Conservation (phyloP, 2,113 vertebrate genomes). For the Siniperca chuatsi region DNA sequence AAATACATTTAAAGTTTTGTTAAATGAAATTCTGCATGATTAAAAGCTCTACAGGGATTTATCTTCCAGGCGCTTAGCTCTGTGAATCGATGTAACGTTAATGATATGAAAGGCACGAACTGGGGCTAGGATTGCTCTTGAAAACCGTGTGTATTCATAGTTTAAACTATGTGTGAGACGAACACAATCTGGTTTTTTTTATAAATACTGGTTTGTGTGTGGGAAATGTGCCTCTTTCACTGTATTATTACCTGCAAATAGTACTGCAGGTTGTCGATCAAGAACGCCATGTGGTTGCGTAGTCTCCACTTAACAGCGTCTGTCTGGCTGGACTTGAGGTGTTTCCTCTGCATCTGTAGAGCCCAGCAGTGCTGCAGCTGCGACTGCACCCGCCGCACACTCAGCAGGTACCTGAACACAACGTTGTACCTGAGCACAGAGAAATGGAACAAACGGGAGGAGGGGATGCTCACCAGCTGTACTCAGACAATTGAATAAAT, state of each 20-base stretch:
- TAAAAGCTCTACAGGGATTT: no score
- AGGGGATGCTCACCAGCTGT: neutral
- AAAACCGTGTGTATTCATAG: no score
- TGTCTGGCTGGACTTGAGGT: constrained; percentile 91
- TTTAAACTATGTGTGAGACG: neutral
- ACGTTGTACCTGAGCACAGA: constrained; percentile 91
- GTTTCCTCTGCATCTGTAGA: constrained; percentile 97
- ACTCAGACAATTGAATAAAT: neutral
- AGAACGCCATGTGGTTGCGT: constrained; percentile 97
- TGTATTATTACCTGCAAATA: constrained; percentile 91
- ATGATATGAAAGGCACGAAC: no score
- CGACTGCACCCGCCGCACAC: constrained; percentile 94
- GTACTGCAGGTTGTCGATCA: constrained; percentile 98
- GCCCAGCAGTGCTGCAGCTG: constrained; percentile 99
- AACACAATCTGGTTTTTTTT: neutral
- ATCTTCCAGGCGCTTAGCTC: no score
- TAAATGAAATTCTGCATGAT: no score
- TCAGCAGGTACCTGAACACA: constrained; percentile 96
- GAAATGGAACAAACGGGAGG: neutral
- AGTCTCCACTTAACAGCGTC: constrained; percentile 94
- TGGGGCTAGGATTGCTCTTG: no score
- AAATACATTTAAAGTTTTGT: no score
- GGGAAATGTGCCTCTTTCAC: neutral
- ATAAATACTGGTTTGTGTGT: neutral
- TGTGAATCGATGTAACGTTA: no score